Evolutionary conservation across 2,113 vertebrate genomes (phyloP), one percentile per base, ranked within the genome.

Genomic region (Spea multiplicata): DNA sequence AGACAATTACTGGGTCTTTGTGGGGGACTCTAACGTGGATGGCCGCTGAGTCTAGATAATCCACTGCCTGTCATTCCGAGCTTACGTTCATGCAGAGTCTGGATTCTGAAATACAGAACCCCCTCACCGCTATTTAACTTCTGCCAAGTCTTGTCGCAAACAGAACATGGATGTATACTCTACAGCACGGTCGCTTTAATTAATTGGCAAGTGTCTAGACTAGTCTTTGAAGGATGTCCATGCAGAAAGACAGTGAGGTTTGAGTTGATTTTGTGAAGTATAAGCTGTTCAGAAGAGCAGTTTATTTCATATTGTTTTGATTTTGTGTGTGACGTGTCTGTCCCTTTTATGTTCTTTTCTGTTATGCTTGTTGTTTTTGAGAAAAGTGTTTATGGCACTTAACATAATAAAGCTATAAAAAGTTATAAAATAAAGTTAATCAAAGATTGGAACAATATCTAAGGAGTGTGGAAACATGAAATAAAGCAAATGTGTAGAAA

Each of bases 11-110:
- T 8, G n/a, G 30, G 5, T 65, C 47, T 64, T 16, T 50, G 30
- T 2, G n/a, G 46, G 5, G 16, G 47, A 8, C 8, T 7, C 16
- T 14, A 6, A 50, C 68, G n/a, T 70, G 7, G 49, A 45, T 47
- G 50, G n/a, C 48, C 44, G 8, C 68, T 30, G 13, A 9, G 50
- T 55, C 8, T 52, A 10, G 70, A 13, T 74, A 74, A 74, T 74
- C 59, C 57, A 9, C 4, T 6, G 1, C 12, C 12, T 53, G 69
- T 44, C 45, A 45, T 48, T 44, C 3, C 14, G 44, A 68, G 44
- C 45, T 13, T 47, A 8, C 44, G 3, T 73, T 61, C 46, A 7
- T 48, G 13, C 14, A 6, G 9, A 16, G 10, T 16, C 47, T 70
- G 55, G n/a, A 59, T 59, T 13, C 55, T 59, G 4, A 59, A 59